A percentile compares a stretch with the other conserved stretches of the same genome.
Conservation (phyloP, 2,797 vertebrate species). For the Girardinus metallicus region DNA sequence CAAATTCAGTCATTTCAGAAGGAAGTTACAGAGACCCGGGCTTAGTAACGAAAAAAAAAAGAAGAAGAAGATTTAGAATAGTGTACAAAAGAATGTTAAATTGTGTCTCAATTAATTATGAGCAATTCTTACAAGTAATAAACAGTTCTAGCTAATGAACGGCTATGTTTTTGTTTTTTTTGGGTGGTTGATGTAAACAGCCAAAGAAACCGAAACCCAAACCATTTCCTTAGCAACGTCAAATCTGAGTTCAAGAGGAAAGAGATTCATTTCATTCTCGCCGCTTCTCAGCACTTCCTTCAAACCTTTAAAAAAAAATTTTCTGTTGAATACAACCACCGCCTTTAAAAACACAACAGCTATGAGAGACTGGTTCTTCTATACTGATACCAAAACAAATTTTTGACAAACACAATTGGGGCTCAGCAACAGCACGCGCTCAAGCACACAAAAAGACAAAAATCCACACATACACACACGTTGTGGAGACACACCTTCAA, state of each 20-base stretch:
- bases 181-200: slow-evolving; percentile 36
- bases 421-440: slow-evolving; percentile 76
- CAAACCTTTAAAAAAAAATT: slow-evolving; percentile 31
- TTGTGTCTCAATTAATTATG: slow-evolving; percentile 20
- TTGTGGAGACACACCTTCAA: slow-evolving; percentile 62
- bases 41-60: neutral
- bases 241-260: slow-evolving; percentile 29
- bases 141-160: slow-evolving; percentile 19
- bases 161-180: neutral
- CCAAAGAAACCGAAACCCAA: slow-evolving; percentile 34
- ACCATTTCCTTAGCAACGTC: slow-evolving; percentile 40
- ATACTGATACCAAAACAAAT: slow-evolving; percentile 46
- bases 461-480: slow-evolving; percentile 32
- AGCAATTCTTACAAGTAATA: slow-evolving; percentile 26
- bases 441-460: slow-evolving; percentile 44
- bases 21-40: slow-evolving; percentile 8
- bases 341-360: slow-evolving; percentile 24
- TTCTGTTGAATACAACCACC: slow-evolving; percentile 41
- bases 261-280: slow-evolving; percentile 20
- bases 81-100: slow-evolving; percentile 31
- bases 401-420: slow-evolving; percentile 55
- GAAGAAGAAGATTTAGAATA: slow-evolving; percentile 2
- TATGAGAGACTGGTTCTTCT: slow-evolving; percentile 39
- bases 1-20: slow-evolving; percentile 17
- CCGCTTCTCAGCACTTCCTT: slow-evolving; percentile 43